A percentile compares a stretch with the other conserved stretches of the same genome.
These are phyloP conservation scores for Helogale parvula DNA, from an alignment of 2,113 vertebrate genomes.

Conservation along the genomic window DNA sequence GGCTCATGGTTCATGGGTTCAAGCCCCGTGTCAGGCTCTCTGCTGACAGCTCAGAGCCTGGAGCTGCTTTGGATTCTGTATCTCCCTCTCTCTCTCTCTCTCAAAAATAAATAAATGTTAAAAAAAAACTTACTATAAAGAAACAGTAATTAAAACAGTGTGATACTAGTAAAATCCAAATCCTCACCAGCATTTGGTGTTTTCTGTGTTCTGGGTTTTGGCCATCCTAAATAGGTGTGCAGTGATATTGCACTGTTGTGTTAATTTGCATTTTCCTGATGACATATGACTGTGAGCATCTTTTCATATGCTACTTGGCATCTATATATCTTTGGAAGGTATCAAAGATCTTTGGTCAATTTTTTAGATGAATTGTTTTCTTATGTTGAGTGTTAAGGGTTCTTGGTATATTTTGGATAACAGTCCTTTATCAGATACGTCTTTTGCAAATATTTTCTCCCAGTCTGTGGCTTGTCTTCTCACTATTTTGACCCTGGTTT, in stretches of 20 bases:
- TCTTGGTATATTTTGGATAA: not conserved
- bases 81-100: no score
- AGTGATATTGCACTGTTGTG: not conserved
- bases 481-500: not conserved
- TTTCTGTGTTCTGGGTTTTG: not conserved
- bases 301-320: not conserved
- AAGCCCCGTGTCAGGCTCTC: no score
- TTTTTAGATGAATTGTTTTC: not conserved
- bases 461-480: not conserved
- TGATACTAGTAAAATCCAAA: not conserved
- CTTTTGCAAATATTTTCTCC: not conserved
- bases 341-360: not conserved
- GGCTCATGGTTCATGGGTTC: no score
- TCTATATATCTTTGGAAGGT: not conserved
- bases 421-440: not conserved
- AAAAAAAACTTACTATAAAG: not conserved
- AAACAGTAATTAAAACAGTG: not conserved
- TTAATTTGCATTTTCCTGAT: not conserved
- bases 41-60: no score
- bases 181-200: not conserved
- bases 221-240: not conserved
- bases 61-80: no score
- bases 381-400: not conserved
- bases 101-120: no score
- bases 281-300: not conserved